Conservation (phyloP, 2,797 vertebrate species). For the Ispidina lecontei region DNA sequence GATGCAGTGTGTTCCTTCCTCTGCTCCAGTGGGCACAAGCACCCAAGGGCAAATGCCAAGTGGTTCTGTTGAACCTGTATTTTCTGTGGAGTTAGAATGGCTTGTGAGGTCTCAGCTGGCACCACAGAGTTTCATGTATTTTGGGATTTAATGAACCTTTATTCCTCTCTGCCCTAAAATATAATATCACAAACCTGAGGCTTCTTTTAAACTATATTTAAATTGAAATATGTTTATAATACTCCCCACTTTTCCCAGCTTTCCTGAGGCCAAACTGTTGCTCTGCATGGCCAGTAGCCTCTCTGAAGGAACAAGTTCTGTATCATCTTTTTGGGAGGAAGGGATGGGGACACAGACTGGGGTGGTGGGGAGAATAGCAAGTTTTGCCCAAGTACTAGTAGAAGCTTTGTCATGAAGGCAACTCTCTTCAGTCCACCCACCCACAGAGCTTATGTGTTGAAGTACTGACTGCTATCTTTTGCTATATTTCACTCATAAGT, state of each 20-base stretch:
- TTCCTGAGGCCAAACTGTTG: background rate
- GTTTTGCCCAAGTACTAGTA: background rate
- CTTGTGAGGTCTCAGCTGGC: background rate
- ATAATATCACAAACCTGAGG: background rate
- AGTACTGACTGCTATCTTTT: background rate
- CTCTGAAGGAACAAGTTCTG: background rate
- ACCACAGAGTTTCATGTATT: background rate
- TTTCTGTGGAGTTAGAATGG: background rate
- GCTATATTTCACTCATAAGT: background rate
- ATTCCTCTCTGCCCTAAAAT: background rate
- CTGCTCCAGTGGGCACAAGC: background rate
- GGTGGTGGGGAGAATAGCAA: background rate
- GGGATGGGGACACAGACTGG: too few species aligned
- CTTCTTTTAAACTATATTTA: background rate
- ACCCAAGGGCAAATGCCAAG: background rate
- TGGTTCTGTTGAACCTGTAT: background rate
- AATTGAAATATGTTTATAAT: background rate
- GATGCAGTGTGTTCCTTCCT: rapidly evolving
- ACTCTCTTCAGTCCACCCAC: conserved; percentile 2
- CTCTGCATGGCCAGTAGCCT: background rate
- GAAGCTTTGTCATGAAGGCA: background rate
- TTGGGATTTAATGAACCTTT: background rate
- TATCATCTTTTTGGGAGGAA: background rate
- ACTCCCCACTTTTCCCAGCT: background rate
- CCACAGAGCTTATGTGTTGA: background rate